phyloP scores from a whole-genome alignment of 2,113 vertebrate species.

The Acinonyx jubatus region DNA sequence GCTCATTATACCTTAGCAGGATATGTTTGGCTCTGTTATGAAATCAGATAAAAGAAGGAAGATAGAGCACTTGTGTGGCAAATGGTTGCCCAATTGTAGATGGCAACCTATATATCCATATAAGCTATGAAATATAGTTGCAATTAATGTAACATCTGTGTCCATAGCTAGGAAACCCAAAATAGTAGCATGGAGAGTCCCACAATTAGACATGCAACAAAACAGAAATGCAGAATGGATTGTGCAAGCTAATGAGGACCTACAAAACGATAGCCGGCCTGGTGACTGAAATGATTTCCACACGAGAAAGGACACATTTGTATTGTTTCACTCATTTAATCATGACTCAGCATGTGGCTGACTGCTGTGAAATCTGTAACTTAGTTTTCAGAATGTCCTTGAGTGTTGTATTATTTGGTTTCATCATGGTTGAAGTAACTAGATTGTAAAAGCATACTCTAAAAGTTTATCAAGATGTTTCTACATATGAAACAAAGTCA shows the following conservation, averaged over 20 bases:
- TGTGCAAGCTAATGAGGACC: neutral
- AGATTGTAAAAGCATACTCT: neutral
- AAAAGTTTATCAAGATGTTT: neutral
- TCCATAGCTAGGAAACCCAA: neutral
- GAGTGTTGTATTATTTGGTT: neutral
- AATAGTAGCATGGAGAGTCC: neutral
- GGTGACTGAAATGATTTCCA: neutral
- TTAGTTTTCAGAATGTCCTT: neutral
- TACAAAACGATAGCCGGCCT: neutral
- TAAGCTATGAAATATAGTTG: neutral
- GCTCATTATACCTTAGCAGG: neutral
- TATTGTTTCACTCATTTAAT: neutral
- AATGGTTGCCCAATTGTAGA: neutral
- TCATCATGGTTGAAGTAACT: neutral
- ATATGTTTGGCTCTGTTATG: neutral
- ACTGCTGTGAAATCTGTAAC: neutral
- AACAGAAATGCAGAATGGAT: neutral
- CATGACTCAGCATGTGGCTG: neutral
- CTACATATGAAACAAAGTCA: neutral
- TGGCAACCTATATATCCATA: neutral
- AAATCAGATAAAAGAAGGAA: neutral
- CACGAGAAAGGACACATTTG: neutral
- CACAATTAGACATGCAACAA: neutral
- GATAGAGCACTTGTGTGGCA: neutral
- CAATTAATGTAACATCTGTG: neutral